Percentiles rank a stretch among this genome's conserved stretches.
These are phyloP conservation scores for Chloropsis cyanopogon DNA, from an alignment of 2,113 vertebrate genomes.

Conservation along the genomic window DNA sequence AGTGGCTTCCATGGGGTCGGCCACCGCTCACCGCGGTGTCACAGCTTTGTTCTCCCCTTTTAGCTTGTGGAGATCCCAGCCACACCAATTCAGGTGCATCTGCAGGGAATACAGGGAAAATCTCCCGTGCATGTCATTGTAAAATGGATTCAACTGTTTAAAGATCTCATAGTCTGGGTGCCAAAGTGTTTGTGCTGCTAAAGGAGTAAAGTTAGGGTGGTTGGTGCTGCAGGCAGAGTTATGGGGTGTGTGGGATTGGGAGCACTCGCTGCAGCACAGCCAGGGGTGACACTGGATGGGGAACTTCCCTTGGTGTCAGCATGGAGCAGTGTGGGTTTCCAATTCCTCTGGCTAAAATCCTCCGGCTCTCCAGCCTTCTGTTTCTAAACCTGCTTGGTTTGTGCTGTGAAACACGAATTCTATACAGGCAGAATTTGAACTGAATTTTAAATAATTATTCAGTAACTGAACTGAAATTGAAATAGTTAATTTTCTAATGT, in stretches of 20 bases:
- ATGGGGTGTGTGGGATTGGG: rapidly evolving
- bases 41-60: not conserved
- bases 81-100: constrained; percentile 12
- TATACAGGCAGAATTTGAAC: rapidly evolving
- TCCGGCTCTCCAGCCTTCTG: rapidly evolving
- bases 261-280: not conserved
- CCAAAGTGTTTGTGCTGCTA: constrained; percentile 4
- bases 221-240: not conserved
- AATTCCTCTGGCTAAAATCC: not conserved
- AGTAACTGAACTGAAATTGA: not conserved
- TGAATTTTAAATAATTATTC: not conserved
- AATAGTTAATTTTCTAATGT: not conserved
- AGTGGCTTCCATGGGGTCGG: not conserved
- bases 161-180: not conserved
- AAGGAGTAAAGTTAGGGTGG: not conserved
- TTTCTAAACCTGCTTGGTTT: not conserved
- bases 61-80: not conserved
- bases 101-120: not conserved
- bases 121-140: not conserved
- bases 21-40: rapidly evolving
- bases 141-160: constrained; percentile 25
- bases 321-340: not conserved
- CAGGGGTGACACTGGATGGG: not conserved
- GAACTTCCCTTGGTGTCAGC: not conserved
- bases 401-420: rapidly evolving